phyloP scores from a whole-genome alignment of 2,888 invertebrate genomes.

The Lysandra coridon region DNA sequence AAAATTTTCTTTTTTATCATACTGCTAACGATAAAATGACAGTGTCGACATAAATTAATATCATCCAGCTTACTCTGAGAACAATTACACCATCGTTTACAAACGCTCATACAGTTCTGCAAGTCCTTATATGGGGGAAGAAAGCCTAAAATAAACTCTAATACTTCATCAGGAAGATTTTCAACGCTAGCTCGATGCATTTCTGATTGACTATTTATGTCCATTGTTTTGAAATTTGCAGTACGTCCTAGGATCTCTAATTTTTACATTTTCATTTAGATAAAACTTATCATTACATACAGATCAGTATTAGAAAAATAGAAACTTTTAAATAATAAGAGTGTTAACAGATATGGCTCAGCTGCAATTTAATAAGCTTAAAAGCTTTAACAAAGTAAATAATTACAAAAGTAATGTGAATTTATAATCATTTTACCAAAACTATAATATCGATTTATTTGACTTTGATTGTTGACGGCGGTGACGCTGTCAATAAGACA shows the following conservation, averaged over 20 bases:
- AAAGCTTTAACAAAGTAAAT: too few relatives aligned
- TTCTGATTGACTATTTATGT: conserved; percentile 56
- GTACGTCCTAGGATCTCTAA: not conserved
- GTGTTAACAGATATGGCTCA: too few relatives aligned
- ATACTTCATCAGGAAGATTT: conserved; percentile 94
- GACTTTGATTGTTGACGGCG: too few relatives aligned
- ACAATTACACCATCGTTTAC: conserved; percentile 91
- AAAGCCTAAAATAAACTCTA: conserved; percentile 94
- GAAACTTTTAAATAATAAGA: too few relatives aligned
- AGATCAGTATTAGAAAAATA: too few relatives aligned
- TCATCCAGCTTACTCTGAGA: conserved; percentile 86
- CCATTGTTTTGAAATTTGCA: conserved; percentile 50
- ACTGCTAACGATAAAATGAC: not conserved
- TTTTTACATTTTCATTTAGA: not conserved
- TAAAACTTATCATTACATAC: too few relatives aligned
- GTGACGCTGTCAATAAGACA: too few relatives aligned
- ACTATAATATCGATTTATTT: too few relatives aligned
- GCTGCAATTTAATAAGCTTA: too few relatives aligned
- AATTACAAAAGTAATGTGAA: too few relatives aligned
- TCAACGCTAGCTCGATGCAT: conserved; percentile 70
- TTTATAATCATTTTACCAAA: too few relatives aligned
- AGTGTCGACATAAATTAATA: not conserved
- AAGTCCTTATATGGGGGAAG: conserved; percentile 95
- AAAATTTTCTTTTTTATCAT: not conserved
- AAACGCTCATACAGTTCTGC: conserved; percentile 91